These are phyloP conservation scores for Spongilla lacustris DNA, from an alignment of 37 sponge, comb jelly and placozoan species.

Conservation along the genomic window DNA sequence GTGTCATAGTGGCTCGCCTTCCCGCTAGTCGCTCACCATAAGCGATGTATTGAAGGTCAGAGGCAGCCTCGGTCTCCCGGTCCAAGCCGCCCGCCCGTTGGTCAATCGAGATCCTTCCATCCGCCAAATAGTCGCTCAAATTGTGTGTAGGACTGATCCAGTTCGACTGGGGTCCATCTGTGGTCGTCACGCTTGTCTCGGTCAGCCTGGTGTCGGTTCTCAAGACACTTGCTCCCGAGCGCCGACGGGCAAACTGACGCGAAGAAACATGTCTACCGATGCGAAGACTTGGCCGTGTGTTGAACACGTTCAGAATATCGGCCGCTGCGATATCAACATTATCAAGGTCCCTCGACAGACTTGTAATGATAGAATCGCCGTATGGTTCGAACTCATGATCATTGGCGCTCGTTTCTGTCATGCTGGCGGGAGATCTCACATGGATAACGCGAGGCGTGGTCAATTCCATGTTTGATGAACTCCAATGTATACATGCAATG, in stretches of 20 bases:
- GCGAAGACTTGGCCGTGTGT: not conserved
- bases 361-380: not conserved
- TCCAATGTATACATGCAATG: not conserved
- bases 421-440: not conserved
- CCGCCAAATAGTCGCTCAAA: not conserved
- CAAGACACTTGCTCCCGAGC: not conserved
- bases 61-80: not conserved
- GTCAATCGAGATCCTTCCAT: not conserved
- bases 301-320: not conserved
- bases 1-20: not conserved
- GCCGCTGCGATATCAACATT: not conserved
- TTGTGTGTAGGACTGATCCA: not conserved
- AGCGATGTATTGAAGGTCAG: not conserved
- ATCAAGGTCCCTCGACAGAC: not conserved
- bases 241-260: not conserved
- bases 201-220: not conserved
- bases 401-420: not conserved
- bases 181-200: not conserved
- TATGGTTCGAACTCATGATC: not conserved
- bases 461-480: not conserved
- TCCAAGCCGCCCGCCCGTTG: not conserved
- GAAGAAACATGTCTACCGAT: not conserved
- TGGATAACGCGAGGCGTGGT: not conserved
- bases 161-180: not conserved
- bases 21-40: not conserved